Evolutionary conservation across 2,113 vertebrate genomes (phyloP).

Genomic region (Jaculus jaculus): DNA sequence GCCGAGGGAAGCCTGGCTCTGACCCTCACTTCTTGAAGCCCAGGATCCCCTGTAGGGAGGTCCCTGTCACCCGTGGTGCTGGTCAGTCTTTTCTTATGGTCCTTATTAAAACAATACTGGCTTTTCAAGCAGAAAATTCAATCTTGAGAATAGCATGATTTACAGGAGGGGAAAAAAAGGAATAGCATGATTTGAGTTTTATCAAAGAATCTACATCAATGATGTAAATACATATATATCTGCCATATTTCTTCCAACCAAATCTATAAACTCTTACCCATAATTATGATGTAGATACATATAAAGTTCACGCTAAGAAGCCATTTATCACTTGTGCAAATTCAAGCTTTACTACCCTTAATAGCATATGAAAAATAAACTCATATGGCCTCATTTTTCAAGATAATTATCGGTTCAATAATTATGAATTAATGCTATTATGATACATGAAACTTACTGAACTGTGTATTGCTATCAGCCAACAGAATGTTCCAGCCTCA

Average conservation of each 20-base stretch:
- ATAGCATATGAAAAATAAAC: not conserved
- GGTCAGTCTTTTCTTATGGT: rapidly evolving
- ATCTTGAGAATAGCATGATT: not conserved
- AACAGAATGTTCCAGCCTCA: rapidly evolving
- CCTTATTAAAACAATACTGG: not conserved
- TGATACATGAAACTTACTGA: rapidly evolving
- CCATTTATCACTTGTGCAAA: not conserved
- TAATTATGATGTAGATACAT: not conserved
- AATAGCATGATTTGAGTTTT: not conserved
- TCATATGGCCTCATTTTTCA: not conserved
- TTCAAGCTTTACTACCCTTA: not conserved
- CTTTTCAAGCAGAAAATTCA: not conserved
- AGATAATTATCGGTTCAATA: not conserved
- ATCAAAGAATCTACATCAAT: not conserved
- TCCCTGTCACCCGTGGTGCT: rapidly evolving
- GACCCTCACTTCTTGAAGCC: rapidly evolving
- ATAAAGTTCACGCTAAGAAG: not conserved
- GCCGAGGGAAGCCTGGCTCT: rapidly evolving
- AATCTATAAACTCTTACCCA: not conserved
- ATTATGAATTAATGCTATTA: not conserved
- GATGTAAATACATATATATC: not conserved
- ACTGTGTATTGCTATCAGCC: rapidly evolving
- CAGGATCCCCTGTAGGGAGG: rapidly evolving
- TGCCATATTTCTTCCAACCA: not conserved
- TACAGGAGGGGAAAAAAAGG: too few relatives aligned